A percentile compares a stretch with the other conserved stretches of the same genome.
phyloP scores from a whole-genome alignment of 2,113 vertebrate genomes.

The Megaptera novaeangliae region DNA sequence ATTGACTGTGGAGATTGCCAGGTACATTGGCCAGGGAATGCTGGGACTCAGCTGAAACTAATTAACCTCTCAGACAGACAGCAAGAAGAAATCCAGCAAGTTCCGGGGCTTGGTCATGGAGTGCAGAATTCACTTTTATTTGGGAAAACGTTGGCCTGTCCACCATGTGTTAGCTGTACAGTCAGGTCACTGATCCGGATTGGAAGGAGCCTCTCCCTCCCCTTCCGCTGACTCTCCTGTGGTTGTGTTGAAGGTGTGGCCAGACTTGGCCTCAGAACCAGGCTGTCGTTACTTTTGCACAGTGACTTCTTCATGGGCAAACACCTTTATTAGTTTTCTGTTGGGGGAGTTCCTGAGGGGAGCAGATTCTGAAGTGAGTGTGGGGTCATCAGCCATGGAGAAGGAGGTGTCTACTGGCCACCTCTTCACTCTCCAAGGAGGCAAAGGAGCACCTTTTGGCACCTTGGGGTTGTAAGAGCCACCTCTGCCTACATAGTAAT shows the following conservation, averaged over 20 bases:
- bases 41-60: not conserved
- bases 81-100: not conserved
- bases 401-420: not conserved
- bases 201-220: not conserved
- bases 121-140: not conserved
- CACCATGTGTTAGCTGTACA: too few relatives aligned
- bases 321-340: not conserved
- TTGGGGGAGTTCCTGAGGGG: not conserved
- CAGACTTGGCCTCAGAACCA: not conserved
- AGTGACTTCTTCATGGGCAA: not conserved
- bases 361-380: not conserved
- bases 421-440: not conserved
- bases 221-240: not conserved
- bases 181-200: too few relatives aligned
- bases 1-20: not conserved
- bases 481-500: not conserved
- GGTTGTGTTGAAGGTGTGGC: not conserved
- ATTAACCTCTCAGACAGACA: not conserved
- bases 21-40: not conserved
- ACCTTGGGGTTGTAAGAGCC: accelerated
- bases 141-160: not conserved
- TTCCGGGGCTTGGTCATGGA: not conserved
- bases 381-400: not conserved
- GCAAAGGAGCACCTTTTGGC: not conserved
- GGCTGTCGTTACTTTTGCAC: not conserved